phyloP scores from a whole-genome alignment of 2,797 vertebrate species.

The Eurystomus glaucurus region DNA sequence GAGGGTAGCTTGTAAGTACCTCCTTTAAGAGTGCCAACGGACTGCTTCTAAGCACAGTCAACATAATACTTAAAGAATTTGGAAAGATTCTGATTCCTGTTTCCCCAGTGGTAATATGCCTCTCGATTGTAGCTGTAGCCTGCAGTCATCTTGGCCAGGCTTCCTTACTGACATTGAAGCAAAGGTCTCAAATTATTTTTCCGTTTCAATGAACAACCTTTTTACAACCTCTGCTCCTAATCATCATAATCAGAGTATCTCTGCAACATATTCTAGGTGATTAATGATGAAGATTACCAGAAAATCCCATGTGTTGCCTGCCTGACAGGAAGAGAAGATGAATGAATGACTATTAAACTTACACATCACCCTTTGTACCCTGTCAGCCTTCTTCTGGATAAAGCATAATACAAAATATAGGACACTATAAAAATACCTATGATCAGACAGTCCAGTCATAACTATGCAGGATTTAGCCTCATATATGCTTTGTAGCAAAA shows the following conservation, averaged over 20 bases:
- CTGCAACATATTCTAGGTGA: neutral
- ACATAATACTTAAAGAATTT: neutral
- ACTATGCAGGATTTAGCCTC: neutral
- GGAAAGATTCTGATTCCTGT: neutral
- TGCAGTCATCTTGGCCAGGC: neutral
- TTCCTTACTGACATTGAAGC: neutral
- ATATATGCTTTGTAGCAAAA: neutral
- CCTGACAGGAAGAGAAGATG: neutral
- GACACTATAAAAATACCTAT: neutral
- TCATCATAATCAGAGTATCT: neutral
- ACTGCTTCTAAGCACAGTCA: neutral
- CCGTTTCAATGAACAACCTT: neutral
- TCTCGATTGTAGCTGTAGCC: neutral
- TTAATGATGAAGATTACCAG: neutral
- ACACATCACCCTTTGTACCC: neutral
- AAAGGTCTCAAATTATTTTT: neutral
- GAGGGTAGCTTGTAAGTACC: neutral
- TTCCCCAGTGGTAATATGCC: fast-evolving
- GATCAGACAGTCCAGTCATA: neutral
- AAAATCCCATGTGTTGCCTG: fast-evolving
- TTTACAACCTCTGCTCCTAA: neutral
- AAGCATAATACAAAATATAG: neutral
- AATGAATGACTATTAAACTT: neutral
- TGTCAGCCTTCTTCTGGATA: neutral
- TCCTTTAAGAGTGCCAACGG: neutral